phyloP scores from a whole-genome alignment of 2,888 invertebrate genomes.

The Chromoteleia sp. region DNA sequence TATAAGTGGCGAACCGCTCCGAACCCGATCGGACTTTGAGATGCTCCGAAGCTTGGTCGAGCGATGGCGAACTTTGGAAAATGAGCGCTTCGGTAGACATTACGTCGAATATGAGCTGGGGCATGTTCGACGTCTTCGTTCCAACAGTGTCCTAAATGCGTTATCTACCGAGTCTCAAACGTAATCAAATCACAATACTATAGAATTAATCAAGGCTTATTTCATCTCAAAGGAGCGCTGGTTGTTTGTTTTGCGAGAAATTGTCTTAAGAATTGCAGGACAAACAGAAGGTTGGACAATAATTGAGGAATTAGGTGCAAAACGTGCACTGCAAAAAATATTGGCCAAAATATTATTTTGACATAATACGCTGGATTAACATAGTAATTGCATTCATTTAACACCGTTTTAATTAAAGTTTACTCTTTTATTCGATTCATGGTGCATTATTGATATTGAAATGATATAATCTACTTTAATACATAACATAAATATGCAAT shows the following conservation, averaged over 20 bases:
- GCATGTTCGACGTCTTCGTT: constrained; percentile 29
- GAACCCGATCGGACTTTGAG: constrained; percentile 90
- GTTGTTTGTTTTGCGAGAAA: constrained; percentile 29
- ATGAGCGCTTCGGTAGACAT: constrained; percentile 86
- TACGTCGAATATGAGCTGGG: constrained; percentile 60
- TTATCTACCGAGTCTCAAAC: constrained; percentile 49
- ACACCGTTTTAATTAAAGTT: too few species aligned
- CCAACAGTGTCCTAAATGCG: constrained; percentile 34
- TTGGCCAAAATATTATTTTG: too few species aligned
- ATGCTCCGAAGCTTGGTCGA: constrained; percentile 88
- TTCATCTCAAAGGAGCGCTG: constrained; percentile 31
- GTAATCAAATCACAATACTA: constrained; percentile 48
- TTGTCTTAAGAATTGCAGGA: background rate
- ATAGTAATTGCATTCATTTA: constrained; percentile 31
- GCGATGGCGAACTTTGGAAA: constrained; percentile 89
- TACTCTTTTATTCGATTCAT: too few species aligned
- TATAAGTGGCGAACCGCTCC: constrained; percentile 83
- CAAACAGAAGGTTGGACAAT: too few species aligned
- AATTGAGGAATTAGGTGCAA: too few species aligned
- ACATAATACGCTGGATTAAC: too few species aligned
- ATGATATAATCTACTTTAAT: too few species aligned
- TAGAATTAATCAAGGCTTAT: constrained; percentile 51
- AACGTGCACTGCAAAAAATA: too few species aligned
- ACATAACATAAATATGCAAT: too few species aligned
- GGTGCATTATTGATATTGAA: too few species aligned